Base-by-base conservation (phyloP, 2,888 invertebrate genomes). In the Euplagia quadripunctaria region DNA sequence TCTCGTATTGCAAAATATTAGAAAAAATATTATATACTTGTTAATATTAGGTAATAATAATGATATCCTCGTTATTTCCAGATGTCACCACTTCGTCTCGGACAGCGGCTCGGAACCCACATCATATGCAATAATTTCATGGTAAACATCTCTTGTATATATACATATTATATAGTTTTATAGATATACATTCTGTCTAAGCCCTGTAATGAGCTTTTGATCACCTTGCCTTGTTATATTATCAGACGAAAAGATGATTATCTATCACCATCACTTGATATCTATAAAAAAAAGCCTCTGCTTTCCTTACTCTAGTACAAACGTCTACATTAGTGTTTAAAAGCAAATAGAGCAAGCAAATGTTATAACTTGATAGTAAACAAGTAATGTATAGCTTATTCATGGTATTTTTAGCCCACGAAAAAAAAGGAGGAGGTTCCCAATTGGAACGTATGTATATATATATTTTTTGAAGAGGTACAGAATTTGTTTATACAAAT, bases 61-160 rank as follows among this genome's bases (percentile, higher is more conserved):
- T 61, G 20, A 1, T 20, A 61, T 52, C 67, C 20, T 70, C 43
- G 9, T 82, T 75, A 46, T 61, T 79, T 75, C n/a, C 94, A 95
- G 95, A 94, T 94, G 94, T 88, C 92, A 81, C 87, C 91, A 71
- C 84, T 89, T 78, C 89, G 89, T 71, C 84, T 88, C 73, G 89
- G 88, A 55, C 90, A 87, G 76, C 88, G 90, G 73, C 82, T 91
- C 70, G 89, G 89, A 63, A 85, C 87, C 68, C 87, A 90, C 77
- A 87, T 93, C 79, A 89, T 92, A 55, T 91, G 90, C 77, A 94
- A 93, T 78, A 87, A 90, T 70, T 92, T 94, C 76, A 85, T 95
- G 92, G 95, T 95, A 85, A 82, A 83, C 76, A 82, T 61, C 4
- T 20, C 14, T 61, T 31, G 14, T 46, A 46, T 9, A 46, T 46